Conservation (phyloP, 2,113 vertebrate genomes). For the Gnathonemus longibarbis region DNA sequence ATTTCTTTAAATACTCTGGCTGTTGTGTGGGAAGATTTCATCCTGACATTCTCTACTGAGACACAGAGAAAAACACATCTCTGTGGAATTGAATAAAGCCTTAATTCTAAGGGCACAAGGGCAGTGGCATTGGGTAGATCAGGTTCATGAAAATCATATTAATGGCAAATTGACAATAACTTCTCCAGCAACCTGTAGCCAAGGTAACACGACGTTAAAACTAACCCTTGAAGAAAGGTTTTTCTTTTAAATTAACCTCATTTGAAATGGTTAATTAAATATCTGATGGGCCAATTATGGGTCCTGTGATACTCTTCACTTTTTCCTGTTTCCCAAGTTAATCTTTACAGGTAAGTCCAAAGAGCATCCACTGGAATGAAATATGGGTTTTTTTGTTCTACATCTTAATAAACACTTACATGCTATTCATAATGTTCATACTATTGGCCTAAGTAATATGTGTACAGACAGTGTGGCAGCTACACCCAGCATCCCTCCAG, state of each 20-base stretch:
- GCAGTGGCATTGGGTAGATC: neutral
- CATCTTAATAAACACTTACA: neutral
- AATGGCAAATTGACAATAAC: conserved; percentile 16
- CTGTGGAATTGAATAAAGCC: neutral
- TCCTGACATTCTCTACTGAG: neutral
- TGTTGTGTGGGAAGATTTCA: neutral
- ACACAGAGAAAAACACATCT: neutral
- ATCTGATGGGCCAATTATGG: conserved; percentile 14
- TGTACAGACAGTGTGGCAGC: neutral
- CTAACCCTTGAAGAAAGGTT: conserved; percentile 6
- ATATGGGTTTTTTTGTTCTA: neutral
- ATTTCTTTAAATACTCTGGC: neutral
- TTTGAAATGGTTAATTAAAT: conserved; percentile 19
- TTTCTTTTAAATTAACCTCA: neutral
- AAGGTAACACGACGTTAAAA: neutral
- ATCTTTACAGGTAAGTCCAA: neutral
- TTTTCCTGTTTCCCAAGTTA: neutral
- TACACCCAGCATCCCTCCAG: neutral
- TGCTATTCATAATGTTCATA: neutral
- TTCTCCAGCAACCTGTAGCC: conserved; percentile 10
- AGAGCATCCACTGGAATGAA: neutral
- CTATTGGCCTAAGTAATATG: neutral
- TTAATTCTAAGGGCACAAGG: neutral
- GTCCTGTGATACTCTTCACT: neutral
- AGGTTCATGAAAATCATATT: conserved; percentile 18